phyloP scores from a whole-genome alignment of 1,140 invertebrate genomes.

The Akabosia matsudoensis region DNA sequence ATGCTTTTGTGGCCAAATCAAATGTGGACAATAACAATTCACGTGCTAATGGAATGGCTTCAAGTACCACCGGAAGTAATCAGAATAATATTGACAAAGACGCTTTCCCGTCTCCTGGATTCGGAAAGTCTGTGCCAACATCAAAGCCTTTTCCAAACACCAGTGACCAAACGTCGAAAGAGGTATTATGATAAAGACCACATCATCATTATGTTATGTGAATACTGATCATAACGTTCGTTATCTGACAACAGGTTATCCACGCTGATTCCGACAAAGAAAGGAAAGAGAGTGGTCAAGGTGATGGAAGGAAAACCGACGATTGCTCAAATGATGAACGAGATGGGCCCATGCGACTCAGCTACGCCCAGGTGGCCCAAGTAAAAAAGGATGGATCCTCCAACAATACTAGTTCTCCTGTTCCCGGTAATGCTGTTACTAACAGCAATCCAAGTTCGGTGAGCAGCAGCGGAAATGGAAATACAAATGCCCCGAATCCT shows the following conservation, averaged over 20 bases:
- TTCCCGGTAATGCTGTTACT: background rate
- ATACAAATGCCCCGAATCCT: too few relatives aligned
- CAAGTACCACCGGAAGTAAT: background rate
- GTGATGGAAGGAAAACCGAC: constrained; percentile 30
- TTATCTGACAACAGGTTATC: background rate
- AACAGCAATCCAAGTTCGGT: too few relatives aligned
- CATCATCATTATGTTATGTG: constrained; percentile 22
- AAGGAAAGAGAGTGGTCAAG: constrained; percentile 31
- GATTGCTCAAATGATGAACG: constrained; percentile 44
- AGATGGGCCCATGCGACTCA: constrained; percentile 57
- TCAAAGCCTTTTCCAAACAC: constrained; percentile 38
- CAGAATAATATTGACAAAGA: constrained; percentile 43
- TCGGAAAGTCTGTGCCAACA: constrained; percentile 43
- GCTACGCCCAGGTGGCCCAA: constrained; percentile 79
- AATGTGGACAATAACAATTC: constrained; percentile 41
- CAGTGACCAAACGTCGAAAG: constrained; percentile 41
- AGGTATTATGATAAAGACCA: constrained; percentile 25
- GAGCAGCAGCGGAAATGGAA: too few relatives aligned
- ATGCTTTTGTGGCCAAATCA: constrained; percentile 40
- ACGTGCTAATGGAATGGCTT: constrained; percentile 25
- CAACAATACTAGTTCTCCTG: background rate
- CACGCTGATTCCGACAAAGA: constrained; percentile 40
- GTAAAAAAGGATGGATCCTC: constrained; percentile 37
- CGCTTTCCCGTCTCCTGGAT: constrained; percentile 41
- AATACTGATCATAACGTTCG: background rate